Conservation (phyloP, 2,888 invertebrate genomes). For the Aleiodes alternator region DNA sequence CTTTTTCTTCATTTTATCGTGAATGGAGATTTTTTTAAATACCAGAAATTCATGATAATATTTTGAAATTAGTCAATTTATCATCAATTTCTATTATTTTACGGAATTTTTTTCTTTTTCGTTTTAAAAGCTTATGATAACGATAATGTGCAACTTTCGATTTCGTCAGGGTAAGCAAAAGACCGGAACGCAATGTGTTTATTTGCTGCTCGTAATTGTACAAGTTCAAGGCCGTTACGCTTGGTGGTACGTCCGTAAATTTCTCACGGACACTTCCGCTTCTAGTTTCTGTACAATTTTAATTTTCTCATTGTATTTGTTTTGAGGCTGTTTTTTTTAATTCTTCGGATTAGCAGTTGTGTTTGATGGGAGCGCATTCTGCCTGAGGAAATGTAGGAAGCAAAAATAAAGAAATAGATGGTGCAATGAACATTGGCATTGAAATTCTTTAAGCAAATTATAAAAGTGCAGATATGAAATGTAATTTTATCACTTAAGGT, state of each 20-base stretch:
- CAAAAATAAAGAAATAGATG: too few relatives aligned
- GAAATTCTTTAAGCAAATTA: too few relatives aligned
- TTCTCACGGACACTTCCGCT: constrained; percentile 51
- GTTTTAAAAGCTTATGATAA: background rate
- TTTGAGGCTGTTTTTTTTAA: background rate
- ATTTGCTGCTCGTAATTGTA: constrained; percentile 45
- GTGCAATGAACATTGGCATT: too few relatives aligned
- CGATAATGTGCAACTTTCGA: constrained; percentile 30
- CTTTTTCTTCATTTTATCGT: too few relatives aligned
- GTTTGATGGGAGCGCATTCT: too few relatives aligned
- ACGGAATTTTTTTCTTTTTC: too few relatives aligned
- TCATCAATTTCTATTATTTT: background rate
- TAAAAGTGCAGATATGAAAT: too few relatives aligned
- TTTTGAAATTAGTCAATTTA: background rate
- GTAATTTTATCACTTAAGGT: too few relatives aligned
- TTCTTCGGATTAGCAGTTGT: too few relatives aligned
- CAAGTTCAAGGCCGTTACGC: constrained; percentile 67
- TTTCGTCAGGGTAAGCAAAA: constrained; percentile 24
- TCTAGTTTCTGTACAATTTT: constrained; percentile 45
- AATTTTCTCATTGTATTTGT: background rate
- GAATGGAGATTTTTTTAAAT: background rate
- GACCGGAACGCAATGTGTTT: constrained; percentile 32
- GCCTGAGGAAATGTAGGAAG: too few relatives aligned
- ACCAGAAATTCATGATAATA: too few relatives aligned
- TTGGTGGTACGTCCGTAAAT: constrained; percentile 55